Percentiles rank a stretch among this genome's conserved stretches.
Conservation (phyloP, 2,797 vertebrate genomes). For the Phalanger gymnotis region DNA sequence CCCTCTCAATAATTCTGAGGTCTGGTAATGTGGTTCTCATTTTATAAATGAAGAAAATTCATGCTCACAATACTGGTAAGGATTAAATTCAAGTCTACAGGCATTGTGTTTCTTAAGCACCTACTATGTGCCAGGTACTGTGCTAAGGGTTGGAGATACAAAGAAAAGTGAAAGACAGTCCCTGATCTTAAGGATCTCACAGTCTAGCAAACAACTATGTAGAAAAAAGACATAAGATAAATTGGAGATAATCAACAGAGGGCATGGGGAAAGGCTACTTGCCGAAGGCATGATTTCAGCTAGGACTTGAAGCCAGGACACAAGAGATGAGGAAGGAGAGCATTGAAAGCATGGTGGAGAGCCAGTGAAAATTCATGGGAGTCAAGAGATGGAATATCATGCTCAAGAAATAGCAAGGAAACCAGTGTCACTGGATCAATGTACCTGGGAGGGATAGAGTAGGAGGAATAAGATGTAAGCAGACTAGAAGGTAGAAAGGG, state of each 20-base stretch:
- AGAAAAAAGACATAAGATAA: neutral
- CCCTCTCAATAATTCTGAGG: neutral
- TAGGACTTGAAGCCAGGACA: neutral
- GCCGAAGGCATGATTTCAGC: neutral
- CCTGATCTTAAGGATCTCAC: neutral
- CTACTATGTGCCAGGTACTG: neutral
- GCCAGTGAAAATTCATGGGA: neutral
- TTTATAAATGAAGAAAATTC: neutral
- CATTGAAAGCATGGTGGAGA: neutral
- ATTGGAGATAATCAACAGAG: neutral
- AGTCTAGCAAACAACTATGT: neutral
- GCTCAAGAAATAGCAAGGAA: neutral
- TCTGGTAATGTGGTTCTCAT: neutral
- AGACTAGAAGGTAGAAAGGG: neutral
- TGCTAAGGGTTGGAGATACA: neutral
- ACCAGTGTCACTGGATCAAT: neutral
- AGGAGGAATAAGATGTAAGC: neutral
- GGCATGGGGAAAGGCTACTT: neutral
- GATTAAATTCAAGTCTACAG: neutral
- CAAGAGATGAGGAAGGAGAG: neutral
- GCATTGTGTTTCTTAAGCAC: constrained; percentile 1
- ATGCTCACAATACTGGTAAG: neutral
- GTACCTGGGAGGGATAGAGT: neutral
- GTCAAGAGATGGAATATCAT: neutral
- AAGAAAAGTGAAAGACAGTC: neutral